These are phyloP conservation scores for Chiridota heheva DNA, from an alignment of 35 echinoderm and acorn worm genomes.

Conservation along the genomic window DNA sequence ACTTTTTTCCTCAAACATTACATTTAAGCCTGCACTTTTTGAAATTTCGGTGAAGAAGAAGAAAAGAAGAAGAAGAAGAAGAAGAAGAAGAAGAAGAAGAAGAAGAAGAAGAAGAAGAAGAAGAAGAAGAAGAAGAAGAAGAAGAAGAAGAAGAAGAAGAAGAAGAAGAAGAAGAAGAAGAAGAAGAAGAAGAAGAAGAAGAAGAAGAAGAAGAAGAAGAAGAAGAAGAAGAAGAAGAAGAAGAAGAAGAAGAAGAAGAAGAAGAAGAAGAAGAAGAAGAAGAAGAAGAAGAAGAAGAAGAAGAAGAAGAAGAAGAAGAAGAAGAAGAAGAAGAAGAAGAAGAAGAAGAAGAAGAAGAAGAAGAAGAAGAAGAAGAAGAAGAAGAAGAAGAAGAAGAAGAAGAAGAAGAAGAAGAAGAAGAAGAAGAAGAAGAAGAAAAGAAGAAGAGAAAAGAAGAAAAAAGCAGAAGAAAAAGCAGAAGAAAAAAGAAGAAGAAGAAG, in stretches of 20 bases:
- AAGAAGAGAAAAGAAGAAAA: background rate
- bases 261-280: no score
- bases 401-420: background rate
- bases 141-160: no score
- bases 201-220: no score
- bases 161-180: background rate
- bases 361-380: background rate
- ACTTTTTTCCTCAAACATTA: no score
- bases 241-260: no score
- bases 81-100: background rate
- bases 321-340: background rate
- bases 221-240: no score
- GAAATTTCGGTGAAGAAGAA: no score
- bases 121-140: background rate
- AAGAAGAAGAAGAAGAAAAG: background rate
- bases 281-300: background rate
- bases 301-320: background rate
- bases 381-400: background rate
- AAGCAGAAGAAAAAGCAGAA: background rate
- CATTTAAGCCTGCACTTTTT: no score
- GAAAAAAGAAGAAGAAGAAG: background rate
- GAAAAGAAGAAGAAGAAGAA: slow-evolving; percentile 3
- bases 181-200: background rate
- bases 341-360: background rate
- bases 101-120: background rate